Conservation (phyloP, 2,888 invertebrate genomes). For the Isoperla grammatica region DNA sequence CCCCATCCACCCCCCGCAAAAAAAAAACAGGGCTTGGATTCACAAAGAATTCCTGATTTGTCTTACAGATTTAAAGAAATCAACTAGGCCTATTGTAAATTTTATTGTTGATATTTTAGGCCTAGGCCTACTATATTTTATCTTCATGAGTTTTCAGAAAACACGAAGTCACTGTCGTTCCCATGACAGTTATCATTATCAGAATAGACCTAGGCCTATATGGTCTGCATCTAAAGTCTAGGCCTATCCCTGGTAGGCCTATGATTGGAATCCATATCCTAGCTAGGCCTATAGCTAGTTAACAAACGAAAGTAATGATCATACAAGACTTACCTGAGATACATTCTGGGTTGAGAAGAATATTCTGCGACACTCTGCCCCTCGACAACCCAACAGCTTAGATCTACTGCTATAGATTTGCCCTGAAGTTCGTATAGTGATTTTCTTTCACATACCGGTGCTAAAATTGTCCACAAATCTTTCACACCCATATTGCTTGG, state of each 20-base stretch:
- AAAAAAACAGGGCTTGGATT: no score
- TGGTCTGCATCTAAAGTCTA: not conserved
- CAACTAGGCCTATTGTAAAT: no score
- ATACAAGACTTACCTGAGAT: slow-evolving; percentile 60
- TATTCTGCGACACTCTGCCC: slow-evolving; percentile 71
- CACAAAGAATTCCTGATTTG: no score
- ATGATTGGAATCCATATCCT: no score
- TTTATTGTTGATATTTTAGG: no score
- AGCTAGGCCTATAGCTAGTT: no score
- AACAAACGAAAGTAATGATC: not conserved
- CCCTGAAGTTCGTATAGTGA: slow-evolving; percentile 72
- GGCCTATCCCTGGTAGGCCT: not conserved
- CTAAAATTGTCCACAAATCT: slow-evolving; percentile 75
- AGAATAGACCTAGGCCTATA: not conserved
- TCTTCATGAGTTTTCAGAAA: no score
- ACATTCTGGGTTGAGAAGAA: slow-evolving; percentile 68
- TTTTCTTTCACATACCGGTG: slow-evolving; percentile 70
- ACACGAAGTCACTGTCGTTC: no score
- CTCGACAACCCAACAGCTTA: slow-evolving; percentile 90
- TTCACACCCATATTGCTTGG: slow-evolving; percentile 88
- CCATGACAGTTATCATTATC: no score
- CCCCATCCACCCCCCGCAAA: no score
- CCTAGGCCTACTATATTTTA: no score
- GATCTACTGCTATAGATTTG: slow-evolving; percentile 79
- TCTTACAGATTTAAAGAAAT: no score